Conservation (phyloP, 1,140 invertebrate genomes). For the Aphaenogaster ashmeadi region DNA sequence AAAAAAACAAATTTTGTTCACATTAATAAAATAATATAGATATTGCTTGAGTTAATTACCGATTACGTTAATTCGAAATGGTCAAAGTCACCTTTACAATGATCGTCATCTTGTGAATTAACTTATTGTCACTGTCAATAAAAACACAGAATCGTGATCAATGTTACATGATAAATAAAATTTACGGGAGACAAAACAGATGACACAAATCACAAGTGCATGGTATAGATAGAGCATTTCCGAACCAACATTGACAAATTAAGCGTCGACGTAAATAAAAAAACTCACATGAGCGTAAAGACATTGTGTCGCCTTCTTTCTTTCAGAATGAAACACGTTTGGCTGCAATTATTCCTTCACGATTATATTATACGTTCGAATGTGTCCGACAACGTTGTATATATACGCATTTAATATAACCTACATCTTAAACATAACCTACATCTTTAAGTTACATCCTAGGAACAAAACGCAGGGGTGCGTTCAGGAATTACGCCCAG, state of each 20-base stretch:
- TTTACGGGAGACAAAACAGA: not conserved
- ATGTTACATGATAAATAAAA: not conserved
- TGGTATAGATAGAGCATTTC: not conserved
- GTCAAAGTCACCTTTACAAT: no score
- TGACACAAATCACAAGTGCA: not conserved
- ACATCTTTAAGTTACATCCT: no score
- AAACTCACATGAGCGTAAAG: constrained; percentile 50
- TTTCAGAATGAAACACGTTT: not conserved
- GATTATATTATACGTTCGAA: not conserved
- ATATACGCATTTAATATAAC: constrained; percentile 3
- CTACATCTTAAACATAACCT: not conserved
- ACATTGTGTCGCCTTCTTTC: constrained; percentile 14
- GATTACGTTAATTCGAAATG: not conserved
- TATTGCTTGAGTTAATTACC: not conserved
- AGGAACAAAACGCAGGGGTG: no score
- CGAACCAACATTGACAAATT: not conserved
- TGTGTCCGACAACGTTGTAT: not conserved
- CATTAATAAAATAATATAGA: not conserved
- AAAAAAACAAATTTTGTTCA: not conserved
- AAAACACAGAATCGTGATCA: not conserved
- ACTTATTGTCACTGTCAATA: not conserved
- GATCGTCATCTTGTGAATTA: not conserved
- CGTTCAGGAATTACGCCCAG: no score
- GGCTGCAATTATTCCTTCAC: not conserved
- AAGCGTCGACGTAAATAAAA: not conserved